Evolutionary conservation across 2,113 vertebrate genomes (phyloP).

Genomic region (Ciconia boyciana): DNA sequence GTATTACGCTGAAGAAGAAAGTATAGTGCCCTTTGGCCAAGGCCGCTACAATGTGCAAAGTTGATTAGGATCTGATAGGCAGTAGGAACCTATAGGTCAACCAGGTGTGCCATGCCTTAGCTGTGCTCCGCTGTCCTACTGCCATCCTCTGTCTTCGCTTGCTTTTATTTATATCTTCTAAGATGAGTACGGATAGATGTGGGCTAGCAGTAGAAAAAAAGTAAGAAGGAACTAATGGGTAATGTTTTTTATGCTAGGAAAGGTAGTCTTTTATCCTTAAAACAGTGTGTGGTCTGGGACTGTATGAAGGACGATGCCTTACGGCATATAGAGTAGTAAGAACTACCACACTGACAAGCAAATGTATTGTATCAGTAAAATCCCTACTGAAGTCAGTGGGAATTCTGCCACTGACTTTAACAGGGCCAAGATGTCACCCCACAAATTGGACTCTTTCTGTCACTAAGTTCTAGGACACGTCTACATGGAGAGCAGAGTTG

Average conservation of each 20-base stretch:
- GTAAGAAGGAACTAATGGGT: not conserved
- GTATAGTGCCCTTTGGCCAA: not conserved
- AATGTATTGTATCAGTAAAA: not conserved
- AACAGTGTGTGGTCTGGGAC: not conserved
- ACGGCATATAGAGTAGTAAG: not conserved
- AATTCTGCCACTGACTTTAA: not conserved
- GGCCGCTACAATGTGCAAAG: not conserved
- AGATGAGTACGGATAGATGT: not conserved
- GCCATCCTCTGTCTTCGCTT: not conserved
- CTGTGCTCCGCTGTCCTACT: not conserved
- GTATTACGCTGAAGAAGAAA: not conserved
- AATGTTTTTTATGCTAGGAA: not conserved
- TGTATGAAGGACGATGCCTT: not conserved
- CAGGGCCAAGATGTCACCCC: not conserved
- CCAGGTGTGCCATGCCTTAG: not conserved
- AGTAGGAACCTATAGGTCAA: not conserved
- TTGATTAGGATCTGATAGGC: not conserved
- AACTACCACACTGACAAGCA: not conserved
- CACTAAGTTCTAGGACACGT: not conserved
- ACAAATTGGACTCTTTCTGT: not conserved
- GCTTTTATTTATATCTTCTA: not conserved
- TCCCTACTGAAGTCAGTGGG: not conserved
- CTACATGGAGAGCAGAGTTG: accelerated
- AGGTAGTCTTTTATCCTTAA: not conserved
- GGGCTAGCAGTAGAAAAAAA: not conserved